Conservation (phyloP, 2,797 vertebrate species). For the Setipinna tenuifilis region DNA sequence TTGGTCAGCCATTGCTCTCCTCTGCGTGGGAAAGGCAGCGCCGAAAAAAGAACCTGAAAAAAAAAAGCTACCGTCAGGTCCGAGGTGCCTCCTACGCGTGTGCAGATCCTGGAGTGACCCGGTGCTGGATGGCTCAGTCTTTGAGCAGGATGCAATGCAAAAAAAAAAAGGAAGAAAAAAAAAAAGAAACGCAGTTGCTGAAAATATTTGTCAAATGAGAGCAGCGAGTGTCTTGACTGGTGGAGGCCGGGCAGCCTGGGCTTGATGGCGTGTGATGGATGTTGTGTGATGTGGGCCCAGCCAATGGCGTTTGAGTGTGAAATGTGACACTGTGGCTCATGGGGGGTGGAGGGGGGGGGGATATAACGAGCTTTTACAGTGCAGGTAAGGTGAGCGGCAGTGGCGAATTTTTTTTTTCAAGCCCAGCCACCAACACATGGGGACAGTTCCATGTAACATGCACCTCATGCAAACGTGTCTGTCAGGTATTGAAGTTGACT, state of each 20-base stretch:
- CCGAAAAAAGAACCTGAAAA: background rate
- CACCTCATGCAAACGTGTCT: too few species aligned
- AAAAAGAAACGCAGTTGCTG: background rate
- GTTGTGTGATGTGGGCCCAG: background rate
- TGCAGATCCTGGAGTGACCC: background rate
- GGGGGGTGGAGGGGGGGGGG: background rate
- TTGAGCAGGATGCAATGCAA: background rate
- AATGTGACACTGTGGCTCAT: slow-evolving; percentile 42
- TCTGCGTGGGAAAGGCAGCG: background rate
- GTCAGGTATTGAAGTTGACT: background rate
- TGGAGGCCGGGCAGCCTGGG: background rate
- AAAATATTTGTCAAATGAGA: slow-evolving; percentile 18
- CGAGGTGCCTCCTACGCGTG: background rate
- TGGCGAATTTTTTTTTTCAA: background rate
- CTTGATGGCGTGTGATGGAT: background rate
- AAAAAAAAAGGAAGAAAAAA: background rate
- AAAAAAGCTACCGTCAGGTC: background rate
- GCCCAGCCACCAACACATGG: background rate
- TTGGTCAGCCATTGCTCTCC: slow-evolving; percentile 1
- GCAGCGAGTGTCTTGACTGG: background rate
- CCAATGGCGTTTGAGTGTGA: slow-evolving; percentile 42
- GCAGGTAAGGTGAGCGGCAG: slow-evolving; percentile 17
- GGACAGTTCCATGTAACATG: too few species aligned
- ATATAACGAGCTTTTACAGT: slow-evolving; percentile 14
- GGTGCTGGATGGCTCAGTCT: background rate